Conservation (phyloP, 2,113 vertebrate species). For the Oriolus oriolus region DNA sequence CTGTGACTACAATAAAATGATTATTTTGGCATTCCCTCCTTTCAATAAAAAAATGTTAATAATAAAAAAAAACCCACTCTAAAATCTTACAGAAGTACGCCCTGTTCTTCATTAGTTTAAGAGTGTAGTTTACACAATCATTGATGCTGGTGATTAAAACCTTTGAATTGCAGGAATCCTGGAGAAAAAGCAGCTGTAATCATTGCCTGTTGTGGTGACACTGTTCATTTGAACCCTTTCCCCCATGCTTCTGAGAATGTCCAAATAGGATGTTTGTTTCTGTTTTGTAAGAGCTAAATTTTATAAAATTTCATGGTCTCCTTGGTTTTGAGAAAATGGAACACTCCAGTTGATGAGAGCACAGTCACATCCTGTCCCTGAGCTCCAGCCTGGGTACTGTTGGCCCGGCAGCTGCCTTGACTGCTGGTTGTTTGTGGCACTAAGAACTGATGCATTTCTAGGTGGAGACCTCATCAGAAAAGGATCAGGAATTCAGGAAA, state of each 20-base stretch:
- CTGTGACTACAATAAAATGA: background rate
- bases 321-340: background rate
- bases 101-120: background rate
- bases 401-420: background rate
- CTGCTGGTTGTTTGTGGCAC: background rate
- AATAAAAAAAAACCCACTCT: rapidly evolving
- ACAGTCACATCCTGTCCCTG: background rate
- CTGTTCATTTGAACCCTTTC: background rate
- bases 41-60: background rate
- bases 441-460: background rate
- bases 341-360: rapidly evolving
- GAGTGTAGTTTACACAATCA: background rate
- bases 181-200: background rate
- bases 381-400: background rate
- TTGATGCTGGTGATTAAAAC: background rate
- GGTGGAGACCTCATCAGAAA: background rate
- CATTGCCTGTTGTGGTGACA: background rate
- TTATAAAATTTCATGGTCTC: background rate
- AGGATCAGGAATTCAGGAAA: background rate
- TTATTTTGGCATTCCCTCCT: background rate
- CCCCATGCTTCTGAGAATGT: rapidly evolving
- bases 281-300: background rate
- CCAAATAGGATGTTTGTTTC: background rate
- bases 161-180: background rate
- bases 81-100: background rate